These are phyloP conservation scores for Etia nguti DNA, from an alignment of 2,113 vertebrate species.

Conservation along the genomic window DNA sequence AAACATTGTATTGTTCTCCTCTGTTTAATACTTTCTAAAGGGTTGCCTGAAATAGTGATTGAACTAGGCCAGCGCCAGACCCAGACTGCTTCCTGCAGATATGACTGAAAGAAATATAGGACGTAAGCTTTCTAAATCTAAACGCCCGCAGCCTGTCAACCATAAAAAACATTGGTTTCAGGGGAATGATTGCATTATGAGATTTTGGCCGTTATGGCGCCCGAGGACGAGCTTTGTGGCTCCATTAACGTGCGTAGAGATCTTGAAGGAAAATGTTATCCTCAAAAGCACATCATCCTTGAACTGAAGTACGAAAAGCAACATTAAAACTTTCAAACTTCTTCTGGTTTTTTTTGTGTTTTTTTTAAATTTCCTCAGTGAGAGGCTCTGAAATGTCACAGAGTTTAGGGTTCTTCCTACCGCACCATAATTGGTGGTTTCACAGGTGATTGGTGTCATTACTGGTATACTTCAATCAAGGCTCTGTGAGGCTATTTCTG, in stretches of 20 bases:
- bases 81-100: slow-evolving; percentile 53
- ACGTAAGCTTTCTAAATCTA: slow-evolving; percentile 43
- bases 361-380: neutral
- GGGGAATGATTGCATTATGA: slow-evolving; percentile 46
- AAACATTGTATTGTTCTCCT: slow-evolving; percentile 33
- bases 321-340: neutral
- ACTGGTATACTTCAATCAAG: neutral
- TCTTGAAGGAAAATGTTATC: slow-evolving; percentile 22
- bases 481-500: slow-evolving; percentile 7
- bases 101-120: slow-evolving; percentile 21
- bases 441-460: neutral
- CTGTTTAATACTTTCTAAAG: slow-evolving; percentile 46
- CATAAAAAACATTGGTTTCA: slow-evolving; percentile 35
- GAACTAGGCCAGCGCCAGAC: slow-evolving; percentile 43
- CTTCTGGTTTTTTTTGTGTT: neutral
- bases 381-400: neutral
- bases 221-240: slow-evolving; percentile 18
- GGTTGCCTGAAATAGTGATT: slow-evolving; percentile 50
- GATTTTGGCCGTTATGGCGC: neutral
- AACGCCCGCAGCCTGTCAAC: slow-evolving; percentile 32
- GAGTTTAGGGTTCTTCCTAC: neutral
- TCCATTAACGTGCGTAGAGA: slow-evolving; percentile 28
- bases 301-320: neutral
- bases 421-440: neutral
- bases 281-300: neutral